Conservation (phyloP, 2,113 vertebrate genomes). For the Illadopsis cleaveri region DNA sequence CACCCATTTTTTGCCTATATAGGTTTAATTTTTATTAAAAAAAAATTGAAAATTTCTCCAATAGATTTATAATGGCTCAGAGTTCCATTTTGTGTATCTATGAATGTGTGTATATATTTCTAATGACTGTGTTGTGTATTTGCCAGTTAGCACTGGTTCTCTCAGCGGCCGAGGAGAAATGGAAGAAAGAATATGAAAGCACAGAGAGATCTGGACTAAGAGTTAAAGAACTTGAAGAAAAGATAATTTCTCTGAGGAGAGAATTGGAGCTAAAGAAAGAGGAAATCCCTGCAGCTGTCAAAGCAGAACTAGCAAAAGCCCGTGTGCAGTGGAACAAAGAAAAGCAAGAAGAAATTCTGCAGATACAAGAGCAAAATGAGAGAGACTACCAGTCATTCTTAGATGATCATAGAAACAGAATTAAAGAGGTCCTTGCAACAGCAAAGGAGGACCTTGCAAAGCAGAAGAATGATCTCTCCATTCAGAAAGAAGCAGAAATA, state of each 20-base stretch:
- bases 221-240: constrained; percentile 79
- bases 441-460: constrained; percentile 79
- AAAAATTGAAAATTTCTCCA: background rate
- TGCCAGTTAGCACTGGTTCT: constrained; percentile 65
- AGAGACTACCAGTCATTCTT: constrained; percentile 79
- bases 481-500: constrained; percentile 82
- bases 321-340: constrained; percentile 86
- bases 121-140: background rate
- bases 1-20: background rate
- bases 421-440: constrained; percentile 77
- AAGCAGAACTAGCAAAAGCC: constrained; percentile 88
- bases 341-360: constrained; percentile 87
- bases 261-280: constrained; percentile 78
- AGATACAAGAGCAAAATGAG: constrained; percentile 80
- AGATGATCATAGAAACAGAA: constrained; percentile 80
- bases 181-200: constrained; percentile 74
- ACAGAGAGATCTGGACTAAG: constrained; percentile 56
- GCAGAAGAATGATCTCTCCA: constrained; percentile 77
- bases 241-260: constrained; percentile 74
- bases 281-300: constrained; percentile 80
- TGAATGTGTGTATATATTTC: background rate
- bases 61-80: background rate
- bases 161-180: constrained; percentile 81
- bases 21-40: background rate
- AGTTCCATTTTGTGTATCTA: background rate